A percentile compares a stretch with the other conserved stretches of the same genome.
phyloP scores from a whole-genome alignment of 2,797 vertebrate genomes.

The Syngnathus rostellatus region DNA sequence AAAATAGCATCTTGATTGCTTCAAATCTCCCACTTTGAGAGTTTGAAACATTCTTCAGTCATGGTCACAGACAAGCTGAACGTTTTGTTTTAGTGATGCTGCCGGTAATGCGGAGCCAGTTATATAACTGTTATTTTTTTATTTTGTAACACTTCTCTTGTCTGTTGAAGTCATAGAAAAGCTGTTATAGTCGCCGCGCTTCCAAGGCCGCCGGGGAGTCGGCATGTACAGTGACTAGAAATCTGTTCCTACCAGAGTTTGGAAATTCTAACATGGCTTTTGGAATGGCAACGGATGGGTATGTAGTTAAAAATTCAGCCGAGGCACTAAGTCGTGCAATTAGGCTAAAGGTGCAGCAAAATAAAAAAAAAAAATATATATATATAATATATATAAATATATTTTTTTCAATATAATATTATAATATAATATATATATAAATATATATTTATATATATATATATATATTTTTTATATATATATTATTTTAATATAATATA shows the following conservation, averaged over 20 bases:
- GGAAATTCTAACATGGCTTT: neutral
- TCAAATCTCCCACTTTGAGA: neutral
- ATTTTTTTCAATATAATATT: too few species aligned
- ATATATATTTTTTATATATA: too few species aligned
- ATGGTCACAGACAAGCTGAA: neutral
- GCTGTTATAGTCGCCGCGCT: constrained; percentile 23
- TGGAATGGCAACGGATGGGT: neutral
- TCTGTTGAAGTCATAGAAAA: constrained; percentile 30
- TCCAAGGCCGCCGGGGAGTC: constrained; percentile 24
- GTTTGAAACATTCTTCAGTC: neutral
- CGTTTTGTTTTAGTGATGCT: neutral
- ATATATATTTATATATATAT: too few species aligned
- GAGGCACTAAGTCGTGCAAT: neutral
- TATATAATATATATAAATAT: too few species aligned
- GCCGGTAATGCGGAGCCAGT: neutral
- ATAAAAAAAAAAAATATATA: too few species aligned
- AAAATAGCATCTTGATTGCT: constrained; percentile 8
- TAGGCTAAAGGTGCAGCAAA: neutral
- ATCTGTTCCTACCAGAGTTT: constrained; percentile 11
- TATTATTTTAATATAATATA: too few species aligned
- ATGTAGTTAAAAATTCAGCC: neutral
- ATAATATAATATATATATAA: too few species aligned
- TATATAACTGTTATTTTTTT: constrained; percentile 6
- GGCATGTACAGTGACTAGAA: constrained; percentile 17
- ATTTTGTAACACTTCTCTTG: constrained; percentile 17